Conservation (phyloP, 1,140 invertebrate species). For the Dendroctonus ponderosae region DNA sequence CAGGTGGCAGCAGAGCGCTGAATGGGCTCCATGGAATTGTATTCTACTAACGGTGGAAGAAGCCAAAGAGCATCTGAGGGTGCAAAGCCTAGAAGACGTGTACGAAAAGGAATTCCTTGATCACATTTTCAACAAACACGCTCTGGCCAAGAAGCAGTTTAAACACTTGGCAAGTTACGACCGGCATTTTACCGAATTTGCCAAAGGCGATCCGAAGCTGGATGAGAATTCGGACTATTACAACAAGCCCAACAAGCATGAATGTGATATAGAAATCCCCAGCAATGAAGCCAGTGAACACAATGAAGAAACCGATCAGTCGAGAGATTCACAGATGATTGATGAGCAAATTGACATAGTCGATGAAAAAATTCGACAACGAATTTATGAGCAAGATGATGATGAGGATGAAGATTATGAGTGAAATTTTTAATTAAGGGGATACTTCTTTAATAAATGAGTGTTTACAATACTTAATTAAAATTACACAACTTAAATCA, state of each 20-base stretch:
- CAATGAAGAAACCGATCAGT: background rate
- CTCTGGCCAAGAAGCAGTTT: slow-evolving; percentile 45
- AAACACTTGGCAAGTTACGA: slow-evolving; percentile 30
- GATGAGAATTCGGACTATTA: slow-evolving; percentile 35
- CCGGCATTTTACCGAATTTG: slow-evolving; percentile 28
- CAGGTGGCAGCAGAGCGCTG: slow-evolving; percentile 58
- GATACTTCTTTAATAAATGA: too few relatives aligned
- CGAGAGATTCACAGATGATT: background rate
- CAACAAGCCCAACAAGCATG: slow-evolving; percentile 19
- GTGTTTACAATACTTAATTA: too few relatives aligned
- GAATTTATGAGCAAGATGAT: slow-evolving; percentile 3
- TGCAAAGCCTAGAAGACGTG: slow-evolving; percentile 53
- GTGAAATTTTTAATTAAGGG: too few relatives aligned
- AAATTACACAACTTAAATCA: too few relatives aligned
- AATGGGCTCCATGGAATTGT: slow-evolving; percentile 75
- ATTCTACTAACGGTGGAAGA: slow-evolving; percentile 65
- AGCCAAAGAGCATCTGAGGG: slow-evolving; percentile 59
- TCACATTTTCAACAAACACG: slow-evolving; percentile 47
- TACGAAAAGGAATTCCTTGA: slow-evolving; percentile 56
- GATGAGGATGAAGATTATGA: background rate
- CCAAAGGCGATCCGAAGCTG: slow-evolving; percentile 29
- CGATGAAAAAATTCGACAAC: background rate
- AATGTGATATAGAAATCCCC: slow-evolving; percentile 24
- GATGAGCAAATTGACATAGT: background rate
- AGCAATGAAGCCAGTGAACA: background rate